phyloP scores from a whole-genome alignment of 2,797 vertebrate genomes.

The Lateolabrax maculatus region DNA sequence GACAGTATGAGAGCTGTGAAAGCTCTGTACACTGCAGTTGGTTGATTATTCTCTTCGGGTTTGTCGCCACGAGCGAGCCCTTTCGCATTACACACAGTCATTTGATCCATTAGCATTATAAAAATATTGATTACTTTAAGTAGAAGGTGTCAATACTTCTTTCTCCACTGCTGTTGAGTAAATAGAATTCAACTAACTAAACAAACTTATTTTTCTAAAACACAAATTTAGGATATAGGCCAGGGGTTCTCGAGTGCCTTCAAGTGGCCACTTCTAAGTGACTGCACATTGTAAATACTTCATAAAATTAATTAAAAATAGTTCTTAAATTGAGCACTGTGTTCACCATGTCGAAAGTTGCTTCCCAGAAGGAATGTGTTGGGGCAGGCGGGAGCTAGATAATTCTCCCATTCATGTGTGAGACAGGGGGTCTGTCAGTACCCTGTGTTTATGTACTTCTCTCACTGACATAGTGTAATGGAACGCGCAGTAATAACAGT shows the following conservation, averaged over 20 bases:
- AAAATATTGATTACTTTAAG: background rate
- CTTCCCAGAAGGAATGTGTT: slow-evolving; percentile 48
- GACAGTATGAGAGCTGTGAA: background rate
- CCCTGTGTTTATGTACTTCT: slow-evolving; percentile 81
- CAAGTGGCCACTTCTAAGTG: background rate
- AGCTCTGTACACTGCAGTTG: too few species aligned
- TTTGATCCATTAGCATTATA: background rate
- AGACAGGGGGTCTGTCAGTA: slow-evolving; percentile 72
- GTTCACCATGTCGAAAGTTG: slow-evolving; percentile 40
- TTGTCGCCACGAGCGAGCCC: background rate
- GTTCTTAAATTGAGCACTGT: slow-evolving; percentile 10
- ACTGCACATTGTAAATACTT: slow-evolving; percentile 1
- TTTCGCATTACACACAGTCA: background rate
- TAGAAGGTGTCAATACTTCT: background rate
- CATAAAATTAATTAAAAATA: slow-evolving; percentile 22
- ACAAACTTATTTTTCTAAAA: background rate
- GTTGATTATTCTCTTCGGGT: too few species aligned
- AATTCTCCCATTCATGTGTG: slow-evolving; percentile 68
- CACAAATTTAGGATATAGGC: background rate
- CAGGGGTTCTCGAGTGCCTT: background rate
- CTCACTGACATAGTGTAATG: slow-evolving; percentile 77
- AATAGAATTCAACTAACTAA: background rate
- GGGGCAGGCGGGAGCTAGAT: slow-evolving; percentile 48
- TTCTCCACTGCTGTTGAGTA: background rate
- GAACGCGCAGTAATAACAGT: slow-evolving; percentile 82